Base-by-base conservation (phyloP, 2,113 vertebrate genomes). In the Mixornis gularis region DNA sequence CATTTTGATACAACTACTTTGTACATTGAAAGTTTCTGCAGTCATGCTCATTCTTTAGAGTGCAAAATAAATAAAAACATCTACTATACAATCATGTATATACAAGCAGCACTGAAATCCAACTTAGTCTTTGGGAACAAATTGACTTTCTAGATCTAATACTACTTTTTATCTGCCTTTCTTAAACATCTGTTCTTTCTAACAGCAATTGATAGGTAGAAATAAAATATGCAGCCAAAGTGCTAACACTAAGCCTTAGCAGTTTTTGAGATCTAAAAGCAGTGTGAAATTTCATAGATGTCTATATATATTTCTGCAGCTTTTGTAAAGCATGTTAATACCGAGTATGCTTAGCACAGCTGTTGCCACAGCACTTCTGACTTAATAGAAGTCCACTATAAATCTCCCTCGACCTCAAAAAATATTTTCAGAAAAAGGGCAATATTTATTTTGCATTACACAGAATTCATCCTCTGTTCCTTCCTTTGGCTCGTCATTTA, bases 401-500 rank as follows among this genome's bases (percentile, higher is more conserved):
- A 94, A 69, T 84, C 18, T 89, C 74, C 49, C 55, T 89, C 0
- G 5, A 85, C 78, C 92, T 93, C 89, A 90, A 95, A 96, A 93
- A 95, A 83, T 92, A 85, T 70, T 94, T 96, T 95, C 90, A 90
- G 90, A 90, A 88, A 96, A 93, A 95, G 92, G 92, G 87, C 70
- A 93, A 84, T 95, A 96, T 96, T 97, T 97, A 93, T 96, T 96
- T 97, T 97, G 82, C 77, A 95, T 95, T 93, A 95, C 91, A 95
- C 83, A 96, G 89, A 96, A 96, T 96, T 94, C 95, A 97, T 97
- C 85, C 93, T 96, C 96, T 97, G 95, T 96, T 98, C 95, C 97
- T 98, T 97, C 97, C 97, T 98, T 98, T 98, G 98, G 98, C 98
- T 98, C 97, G 98, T 97, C 98, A 98, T 99, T 99, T 98, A 98